phyloP scores from a whole-genome alignment of 2,888 invertebrate genomes.

The Synanthedon andrenaeformis region DNA sequence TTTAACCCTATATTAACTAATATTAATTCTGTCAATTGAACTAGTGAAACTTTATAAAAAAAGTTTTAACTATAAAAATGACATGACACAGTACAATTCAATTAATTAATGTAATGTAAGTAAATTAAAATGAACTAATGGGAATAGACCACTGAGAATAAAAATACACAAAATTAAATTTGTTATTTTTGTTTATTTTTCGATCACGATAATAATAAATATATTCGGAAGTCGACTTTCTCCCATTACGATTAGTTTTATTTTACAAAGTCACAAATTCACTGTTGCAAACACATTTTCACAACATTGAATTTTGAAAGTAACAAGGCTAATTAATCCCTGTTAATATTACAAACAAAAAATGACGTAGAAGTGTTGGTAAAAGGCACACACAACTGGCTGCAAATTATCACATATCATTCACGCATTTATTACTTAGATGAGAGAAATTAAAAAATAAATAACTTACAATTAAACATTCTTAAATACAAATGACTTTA shows the following conservation, averaged over 20 bases:
- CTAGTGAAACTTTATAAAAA: no score
- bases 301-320: constrained; percentile 39
- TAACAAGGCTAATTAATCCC: background rate
- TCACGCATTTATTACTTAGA: background rate
- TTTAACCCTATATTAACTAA: no score
- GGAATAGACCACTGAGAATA: no score
- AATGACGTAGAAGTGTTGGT: background rate
- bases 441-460: constrained; percentile 36
- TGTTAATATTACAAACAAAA: background rate
- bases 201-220: constrained; percentile 59
- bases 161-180: no score
- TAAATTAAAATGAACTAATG: no score
- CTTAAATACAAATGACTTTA: constrained; percentile 52
- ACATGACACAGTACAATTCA: no score
- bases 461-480: constrained; percentile 47
- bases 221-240: constrained; percentile 16
- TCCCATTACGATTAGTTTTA: constrained; percentile 9
- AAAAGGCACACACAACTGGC: background rate
- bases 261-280: constrained; percentile 23
- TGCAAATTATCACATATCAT: background rate
- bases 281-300: constrained; percentile 59
- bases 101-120: no score
- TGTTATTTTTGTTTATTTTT: constrained; percentile 22
- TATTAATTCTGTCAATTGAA: no score
- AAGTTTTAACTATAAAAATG: no score